Evolutionary conservation across 2,797 vertebrate genomes (phyloP).

Genomic region (Otus scops): DNA sequence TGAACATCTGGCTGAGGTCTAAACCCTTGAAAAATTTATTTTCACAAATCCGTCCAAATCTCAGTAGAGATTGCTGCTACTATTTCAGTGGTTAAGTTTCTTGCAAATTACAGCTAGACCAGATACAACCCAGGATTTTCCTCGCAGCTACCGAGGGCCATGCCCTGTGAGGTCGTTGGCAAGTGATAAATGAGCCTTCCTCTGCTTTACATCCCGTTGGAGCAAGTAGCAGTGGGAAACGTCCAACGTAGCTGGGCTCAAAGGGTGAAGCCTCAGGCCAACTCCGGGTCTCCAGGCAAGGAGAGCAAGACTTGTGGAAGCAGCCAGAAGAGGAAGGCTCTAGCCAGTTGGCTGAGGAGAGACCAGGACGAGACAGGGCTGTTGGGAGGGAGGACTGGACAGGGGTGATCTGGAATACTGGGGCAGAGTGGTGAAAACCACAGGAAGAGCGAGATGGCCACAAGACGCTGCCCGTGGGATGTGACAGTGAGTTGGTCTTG

Average conservation of each 20-base stretch:
- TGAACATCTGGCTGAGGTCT: not conserved
- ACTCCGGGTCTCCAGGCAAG: not conserved
- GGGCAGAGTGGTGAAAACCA: not conserved
- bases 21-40: not conserved
- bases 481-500: not conserved
- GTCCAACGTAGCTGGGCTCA: not conserved
- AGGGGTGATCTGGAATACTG: not conserved
- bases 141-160: not conserved
- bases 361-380: not conserved
- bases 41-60: not conserved
- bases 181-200: not conserved
- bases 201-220: not conserved
- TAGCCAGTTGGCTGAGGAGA: not conserved
- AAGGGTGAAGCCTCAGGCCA: not conserved
- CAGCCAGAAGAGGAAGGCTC: not conserved
- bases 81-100: not conserved
- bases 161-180: not conserved
- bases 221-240: not conserved
- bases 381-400: not conserved
- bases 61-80: not conserved
- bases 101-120: not conserved
- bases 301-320: not conserved
- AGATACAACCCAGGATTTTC: not conserved
- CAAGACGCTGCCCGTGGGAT: fast-evolving
- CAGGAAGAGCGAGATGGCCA: not conserved